Base-by-base conservation (phyloP, 2,888 invertebrate species). In the Eledona agricola region DNA sequence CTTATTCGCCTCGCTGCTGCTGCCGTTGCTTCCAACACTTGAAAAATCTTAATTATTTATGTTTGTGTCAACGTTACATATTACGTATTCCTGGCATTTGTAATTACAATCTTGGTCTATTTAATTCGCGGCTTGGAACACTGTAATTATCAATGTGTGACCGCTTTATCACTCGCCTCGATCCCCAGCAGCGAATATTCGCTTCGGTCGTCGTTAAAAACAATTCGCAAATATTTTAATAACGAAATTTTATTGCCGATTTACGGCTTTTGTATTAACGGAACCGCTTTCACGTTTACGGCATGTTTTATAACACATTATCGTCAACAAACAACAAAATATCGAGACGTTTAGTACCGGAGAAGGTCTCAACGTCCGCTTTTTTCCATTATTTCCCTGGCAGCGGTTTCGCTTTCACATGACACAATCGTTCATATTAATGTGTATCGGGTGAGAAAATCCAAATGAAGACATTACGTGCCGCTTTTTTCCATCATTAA, bases 31-130 rank as follows among this genome's bases (percentile, higher is more conserved):
- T 23, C 32, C 23, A 34, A n/a, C 32, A 45, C 25, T 10, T 12
- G n/a, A 45, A 45, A 45, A 45, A 45, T 34, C 34, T 42, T 42
- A 42, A 45, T 45, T 45, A 45, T 45, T 45, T 45, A 45, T 45
- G 45, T 45, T 45, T 34, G 32, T 45, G 45, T 45, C 45, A 45
- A 45, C 45, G 25, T 45, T 45, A 45, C 42, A 42, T 42, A 42
- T 42, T 42, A 45, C 15, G 45, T 45, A 12, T 45, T 34, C 34
- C 9, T 45, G 34, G 34, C 45, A 34, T 20, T 23, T 7, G 34
- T 45, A 45, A 45, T 45, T 45, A 34, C 12, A 9, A 12, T 32
- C 34, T 45, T 45, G 16, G 25, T 25, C 45, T 45, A 45, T 23
- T 45, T 45, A 34, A 45, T 45, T 45, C 32, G 32, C 17, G 28